Conservation (phyloP, 1,140 invertebrate species). For the Steinernema khuongi region DNA sequence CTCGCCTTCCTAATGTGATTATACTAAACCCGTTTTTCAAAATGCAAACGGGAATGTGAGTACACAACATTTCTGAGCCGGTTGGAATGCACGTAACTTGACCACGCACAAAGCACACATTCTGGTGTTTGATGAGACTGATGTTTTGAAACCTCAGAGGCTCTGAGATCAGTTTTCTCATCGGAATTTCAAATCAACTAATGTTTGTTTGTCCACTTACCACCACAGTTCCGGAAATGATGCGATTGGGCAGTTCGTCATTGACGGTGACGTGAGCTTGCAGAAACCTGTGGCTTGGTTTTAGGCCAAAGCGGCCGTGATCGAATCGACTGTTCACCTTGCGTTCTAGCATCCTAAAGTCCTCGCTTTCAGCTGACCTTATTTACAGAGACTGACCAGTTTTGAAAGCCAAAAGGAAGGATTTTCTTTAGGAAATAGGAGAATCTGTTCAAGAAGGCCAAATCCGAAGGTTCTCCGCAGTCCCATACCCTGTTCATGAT, state of each 20-base stretch:
- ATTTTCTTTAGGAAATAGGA: slow-evolving; percentile 54
- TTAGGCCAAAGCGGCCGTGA: slow-evolving; percentile 60
- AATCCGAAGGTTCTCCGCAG: slow-evolving; percentile 59
- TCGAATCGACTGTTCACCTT: slow-evolving; percentile 59
- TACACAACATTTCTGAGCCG: too few relatives aligned
- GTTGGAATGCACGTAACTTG: too few relatives aligned
- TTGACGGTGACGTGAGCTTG: slow-evolving; percentile 62
- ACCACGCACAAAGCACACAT: too few relatives aligned
- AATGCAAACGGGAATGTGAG: too few relatives aligned
- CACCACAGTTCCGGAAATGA: slow-evolving; percentile 60
- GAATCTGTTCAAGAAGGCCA: slow-evolving; percentile 48
- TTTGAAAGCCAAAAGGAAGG: slow-evolving; percentile 51
- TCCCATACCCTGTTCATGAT: slow-evolving; percentile 58
- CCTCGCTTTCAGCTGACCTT: slow-evolving; percentile 49
- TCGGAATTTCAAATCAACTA: slow-evolving; percentile 44
- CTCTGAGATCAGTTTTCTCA: too few relatives aligned
- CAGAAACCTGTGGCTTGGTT: slow-evolving; percentile 59
- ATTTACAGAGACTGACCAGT: slow-evolving; percentile 57
- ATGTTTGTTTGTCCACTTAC: slow-evolving; percentile 30
- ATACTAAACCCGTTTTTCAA: too few relatives aligned
- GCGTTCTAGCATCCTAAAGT: slow-evolving; percentile 30
- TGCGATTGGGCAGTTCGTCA: slow-evolving; percentile 63
- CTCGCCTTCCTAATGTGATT: too few relatives aligned
- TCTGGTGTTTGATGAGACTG: too few relatives aligned
- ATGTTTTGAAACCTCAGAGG: too few relatives aligned